These are phyloP conservation scores for Cerastoderma edule DNA, from an alignment of 2,888 invertebrate species.

Conservation along the genomic window DNA sequence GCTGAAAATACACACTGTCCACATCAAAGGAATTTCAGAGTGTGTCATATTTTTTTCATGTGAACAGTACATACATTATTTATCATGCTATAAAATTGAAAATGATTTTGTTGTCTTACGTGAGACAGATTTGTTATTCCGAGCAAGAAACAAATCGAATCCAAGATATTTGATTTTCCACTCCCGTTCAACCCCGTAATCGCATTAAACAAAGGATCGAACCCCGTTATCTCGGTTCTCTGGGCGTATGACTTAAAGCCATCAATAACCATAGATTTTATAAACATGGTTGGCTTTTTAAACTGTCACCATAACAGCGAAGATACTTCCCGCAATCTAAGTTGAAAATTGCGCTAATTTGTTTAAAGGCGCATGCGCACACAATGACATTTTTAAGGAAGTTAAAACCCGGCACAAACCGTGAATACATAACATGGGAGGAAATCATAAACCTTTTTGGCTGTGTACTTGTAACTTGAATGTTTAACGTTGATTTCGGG, in stretches of 20 bases:
- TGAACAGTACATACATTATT: too few relatives aligned
- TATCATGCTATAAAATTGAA: too few relatives aligned
- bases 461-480: background rate
- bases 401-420: too few relatives aligned
- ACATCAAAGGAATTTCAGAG: too few relatives aligned
- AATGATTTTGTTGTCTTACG: conserved; percentile 89
- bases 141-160: conserved; percentile 98
- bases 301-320: background rate
- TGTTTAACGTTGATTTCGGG: background rate
- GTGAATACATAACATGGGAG: background rate
- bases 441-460: background rate
- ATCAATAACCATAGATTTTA: conserved; percentile 95
- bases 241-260: conserved; percentile 99
- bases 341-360: background rate
- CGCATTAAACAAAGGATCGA: conserved; percentile 98
- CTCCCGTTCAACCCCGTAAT: conserved; percentile 99
- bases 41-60: too few relatives aligned
- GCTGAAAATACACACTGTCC: too few relatives aligned
- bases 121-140: conserved; percentile 96
- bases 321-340: too few relatives aligned
- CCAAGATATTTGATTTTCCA: conserved; percentile 98
- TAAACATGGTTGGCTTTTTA: conserved; percentile 88
- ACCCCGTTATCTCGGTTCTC: conserved; percentile 94
- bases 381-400: too few relatives aligned
- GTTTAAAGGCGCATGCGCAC: too few relatives aligned